phyloP scores from a whole-genome alignment of 2,797 vertebrate species.

The Ataeniobius toweri region DNA sequence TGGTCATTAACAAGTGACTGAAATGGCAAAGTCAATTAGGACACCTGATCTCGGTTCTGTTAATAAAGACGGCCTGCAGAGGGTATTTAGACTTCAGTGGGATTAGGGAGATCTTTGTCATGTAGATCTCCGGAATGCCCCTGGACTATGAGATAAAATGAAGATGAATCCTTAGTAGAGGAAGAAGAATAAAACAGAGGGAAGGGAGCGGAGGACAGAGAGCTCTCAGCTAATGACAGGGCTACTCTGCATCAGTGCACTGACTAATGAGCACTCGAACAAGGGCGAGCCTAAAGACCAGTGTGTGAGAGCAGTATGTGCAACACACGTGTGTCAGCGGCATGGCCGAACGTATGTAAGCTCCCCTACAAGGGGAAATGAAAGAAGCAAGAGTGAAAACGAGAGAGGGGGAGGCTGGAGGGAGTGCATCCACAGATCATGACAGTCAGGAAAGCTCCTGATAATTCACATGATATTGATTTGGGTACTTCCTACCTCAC shows the following conservation, averaged over 20 bases:
- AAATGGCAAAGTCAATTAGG: slow-evolving; percentile 64
- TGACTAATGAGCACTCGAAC: slow-evolving; percentile 97
- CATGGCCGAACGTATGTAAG: slow-evolving; percentile 16
- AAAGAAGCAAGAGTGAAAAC: slow-evolving; percentile 72
- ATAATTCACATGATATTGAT: slow-evolving; percentile 92
- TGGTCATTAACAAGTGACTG: slow-evolving; percentile 56
- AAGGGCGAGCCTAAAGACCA: slow-evolving; percentile 88
- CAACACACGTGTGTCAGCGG: slow-evolving; percentile 8
- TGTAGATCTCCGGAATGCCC: slow-evolving; percentile 71
- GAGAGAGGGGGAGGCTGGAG: slow-evolving; percentile 19
- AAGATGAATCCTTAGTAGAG: slow-evolving; percentile 61
- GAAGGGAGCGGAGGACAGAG: slow-evolving; percentile 73
- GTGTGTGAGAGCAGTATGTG: slow-evolving; percentile 34
- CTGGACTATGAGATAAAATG: slow-evolving; percentile 66
- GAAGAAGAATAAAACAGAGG: slow-evolving; percentile 61
- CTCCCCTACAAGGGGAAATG: slow-evolving; percentile 81
- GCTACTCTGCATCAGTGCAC: slow-evolving; percentile 97
- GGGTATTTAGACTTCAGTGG: slow-evolving; percentile 68
- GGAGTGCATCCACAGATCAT: slow-evolving; percentile 70
- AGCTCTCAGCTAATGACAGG: slow-evolving; percentile 93
- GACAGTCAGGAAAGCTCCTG: slow-evolving; percentile 85
- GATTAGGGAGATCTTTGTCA: slow-evolving; percentile 74
- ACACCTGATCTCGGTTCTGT: slow-evolving; percentile 64
- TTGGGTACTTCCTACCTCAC: slow-evolving; percentile 71
- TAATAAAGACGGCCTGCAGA: slow-evolving; percentile 63